phyloP scores from a whole-genome alignment of 2,797 vertebrate species.

The Aulostomus chinensis region DNA sequence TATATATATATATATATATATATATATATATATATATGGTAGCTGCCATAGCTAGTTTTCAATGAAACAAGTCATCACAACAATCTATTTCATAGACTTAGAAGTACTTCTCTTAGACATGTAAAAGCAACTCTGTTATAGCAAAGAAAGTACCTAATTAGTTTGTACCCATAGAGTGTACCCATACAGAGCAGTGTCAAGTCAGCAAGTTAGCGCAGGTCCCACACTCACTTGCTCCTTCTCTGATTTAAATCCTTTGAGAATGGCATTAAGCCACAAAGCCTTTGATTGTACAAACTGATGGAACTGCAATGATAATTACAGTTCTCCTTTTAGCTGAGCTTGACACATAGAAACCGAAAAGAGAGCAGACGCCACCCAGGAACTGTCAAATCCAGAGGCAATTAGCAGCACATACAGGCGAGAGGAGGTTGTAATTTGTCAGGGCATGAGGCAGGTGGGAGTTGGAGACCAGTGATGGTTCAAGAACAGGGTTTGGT shows the following conservation, averaged over 20 bases:
- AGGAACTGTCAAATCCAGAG: slow-evolving; percentile 39
- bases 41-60: too few species aligned
- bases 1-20: too few species aligned
- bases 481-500: slow-evolving; percentile 5
- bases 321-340: slow-evolving; percentile 30
- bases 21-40: too few species aligned
- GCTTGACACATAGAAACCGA: slow-evolving; percentile 3
- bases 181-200: too few species aligned
- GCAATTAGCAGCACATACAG: slow-evolving; percentile 47
- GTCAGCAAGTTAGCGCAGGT: neutral
- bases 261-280: slow-evolving; percentile 8
- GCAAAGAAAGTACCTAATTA: too few species aligned
- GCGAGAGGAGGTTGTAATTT: slow-evolving; percentile 36
- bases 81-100: too few species aligned
- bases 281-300: too few species aligned
- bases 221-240: slow-evolving; percentile 19
- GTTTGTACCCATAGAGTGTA: too few species aligned
- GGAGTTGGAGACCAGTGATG: neutral
- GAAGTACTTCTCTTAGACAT: too few species aligned
- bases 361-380: slow-evolving; percentile 15
- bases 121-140: too few species aligned
- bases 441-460: slow-evolving; percentile 17
- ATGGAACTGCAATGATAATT: slow-evolving; percentile 39
- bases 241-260: slow-evolving; percentile 21
- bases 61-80: too few species aligned